phyloP scores from a whole-genome alignment of 2,113 vertebrate genomes.

The Mungos mungo region DNA sequence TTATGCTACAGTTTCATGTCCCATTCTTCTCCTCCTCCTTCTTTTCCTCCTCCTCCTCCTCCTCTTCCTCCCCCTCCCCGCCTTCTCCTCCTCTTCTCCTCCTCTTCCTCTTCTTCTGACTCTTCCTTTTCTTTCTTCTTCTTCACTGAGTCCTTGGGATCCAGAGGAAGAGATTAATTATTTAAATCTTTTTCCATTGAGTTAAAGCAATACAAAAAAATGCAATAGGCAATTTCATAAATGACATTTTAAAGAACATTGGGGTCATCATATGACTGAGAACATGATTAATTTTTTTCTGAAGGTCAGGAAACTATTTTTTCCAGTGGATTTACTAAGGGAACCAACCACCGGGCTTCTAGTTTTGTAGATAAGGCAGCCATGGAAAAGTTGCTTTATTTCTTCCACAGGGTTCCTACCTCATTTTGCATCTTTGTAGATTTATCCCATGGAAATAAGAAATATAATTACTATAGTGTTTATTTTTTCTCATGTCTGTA shows the following conservation, averaged over 20 bases:
- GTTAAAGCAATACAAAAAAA: slow-evolving; percentile 33
- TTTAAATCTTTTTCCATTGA: slow-evolving; percentile 17
- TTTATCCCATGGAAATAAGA: background rate
- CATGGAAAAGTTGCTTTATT: background rate
- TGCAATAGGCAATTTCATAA: slow-evolving; percentile 34
- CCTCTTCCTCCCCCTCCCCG: background rate
- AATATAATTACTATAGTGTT: background rate
- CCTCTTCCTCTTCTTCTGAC: background rate
- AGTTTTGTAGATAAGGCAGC: background rate
- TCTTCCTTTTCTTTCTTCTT: background rate
- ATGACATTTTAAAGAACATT: slow-evolving; percentile 68
- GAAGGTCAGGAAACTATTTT: slow-evolving; percentile 69
- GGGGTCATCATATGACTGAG: slow-evolving; percentile 39
- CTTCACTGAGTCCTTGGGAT: background rate
- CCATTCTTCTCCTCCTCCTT: no score
- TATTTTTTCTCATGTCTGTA: background rate
- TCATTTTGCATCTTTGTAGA: background rate
- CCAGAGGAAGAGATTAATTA: background rate
- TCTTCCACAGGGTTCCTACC: background rate
- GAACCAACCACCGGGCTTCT: slow-evolving; percentile 25
- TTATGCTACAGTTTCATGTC: background rate
- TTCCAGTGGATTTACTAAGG: slow-evolving; percentile 39
- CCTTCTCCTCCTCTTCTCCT: background rate
- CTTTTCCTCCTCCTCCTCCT: background rate
- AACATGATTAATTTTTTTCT: slow-evolving; percentile 57